Percentiles rank a stretch among this genome's conserved stretches.
These are phyloP conservation scores for Notoglanidium macrostoma DNA, from an alignment of 2,797 vertebrate species.

Conservation along the genomic window DNA sequence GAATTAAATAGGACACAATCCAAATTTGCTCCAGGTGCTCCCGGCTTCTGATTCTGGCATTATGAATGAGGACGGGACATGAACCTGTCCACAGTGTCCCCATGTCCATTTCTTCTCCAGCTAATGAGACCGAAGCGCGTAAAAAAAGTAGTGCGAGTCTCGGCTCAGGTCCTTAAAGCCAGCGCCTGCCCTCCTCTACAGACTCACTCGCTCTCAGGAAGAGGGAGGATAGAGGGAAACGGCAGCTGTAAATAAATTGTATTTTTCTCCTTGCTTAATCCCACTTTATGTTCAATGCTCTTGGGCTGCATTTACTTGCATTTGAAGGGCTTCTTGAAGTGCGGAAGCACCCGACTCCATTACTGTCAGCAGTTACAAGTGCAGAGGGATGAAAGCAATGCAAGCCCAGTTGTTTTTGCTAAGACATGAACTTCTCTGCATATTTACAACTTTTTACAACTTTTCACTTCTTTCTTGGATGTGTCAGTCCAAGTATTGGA, in stretches of 20 bases:
- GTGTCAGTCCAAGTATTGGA: neutral
- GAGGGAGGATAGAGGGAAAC: constrained; percentile 42
- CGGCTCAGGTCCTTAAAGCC: constrained; percentile 47
- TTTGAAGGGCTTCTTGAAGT: constrained; percentile 59
- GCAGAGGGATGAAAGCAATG: constrained; percentile 54
- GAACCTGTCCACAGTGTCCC: neutral
- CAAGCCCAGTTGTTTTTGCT: constrained; percentile 49
- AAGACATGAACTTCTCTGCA: constrained; percentile 51
- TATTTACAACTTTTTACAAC: constrained; percentile 32
- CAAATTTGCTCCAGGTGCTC: constrained; percentile 30
- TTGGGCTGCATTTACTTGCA: constrained; percentile 54
- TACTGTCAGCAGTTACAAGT: constrained; percentile 43
- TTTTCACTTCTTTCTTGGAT: neutral
- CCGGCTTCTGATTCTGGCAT: neutral
- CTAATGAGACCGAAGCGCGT: neutral
- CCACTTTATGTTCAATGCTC: constrained; percentile 65
- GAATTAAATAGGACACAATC: constrained; percentile 50
- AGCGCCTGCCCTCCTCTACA: constrained; percentile 37
- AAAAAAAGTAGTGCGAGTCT: constrained; percentile 14
- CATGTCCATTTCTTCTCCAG: neutral
- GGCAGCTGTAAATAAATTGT: constrained; percentile 48
- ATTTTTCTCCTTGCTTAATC: constrained; percentile 61
- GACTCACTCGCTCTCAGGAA: constrained; percentile 26
- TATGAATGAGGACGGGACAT: neutral
- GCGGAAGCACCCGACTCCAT: constrained; percentile 55